Percentiles rank a stretch among this genome's conserved stretches.
Evolutionary conservation across 2,113 vertebrate species (phyloP).

Genomic region (Laticauda laticaudata): DNA sequence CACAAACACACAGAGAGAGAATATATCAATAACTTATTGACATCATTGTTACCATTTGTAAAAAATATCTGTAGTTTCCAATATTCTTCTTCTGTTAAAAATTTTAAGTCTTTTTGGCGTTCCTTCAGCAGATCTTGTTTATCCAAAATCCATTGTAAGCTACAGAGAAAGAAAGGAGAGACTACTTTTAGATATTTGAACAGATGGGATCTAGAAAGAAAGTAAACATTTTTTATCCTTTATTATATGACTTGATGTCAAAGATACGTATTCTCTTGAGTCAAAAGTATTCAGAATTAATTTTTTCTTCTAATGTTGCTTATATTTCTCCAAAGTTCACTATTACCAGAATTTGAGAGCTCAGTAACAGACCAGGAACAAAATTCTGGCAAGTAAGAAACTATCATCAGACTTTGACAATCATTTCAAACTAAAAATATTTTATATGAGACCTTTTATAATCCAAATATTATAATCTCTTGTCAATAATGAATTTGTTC

Average conservation of each 20-base stretch:
- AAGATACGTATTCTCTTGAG: background rate
- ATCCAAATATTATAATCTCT: background rate
- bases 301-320: background rate
- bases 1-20: background rate
- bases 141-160: slow-evolving; percentile 99
- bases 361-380: background rate
- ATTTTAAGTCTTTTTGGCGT: slow-evolving; percentile 96
- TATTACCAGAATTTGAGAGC: background rate
- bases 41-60: slow-evolving; percentile 86
- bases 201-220: background rate
- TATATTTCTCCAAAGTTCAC: background rate
- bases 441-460: background rate
- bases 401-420: background rate
- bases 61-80: slow-evolving; percentile 99
- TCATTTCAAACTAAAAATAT: background rate
- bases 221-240: background rate
- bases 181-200: slow-evolving; percentile 31
- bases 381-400: background rate
- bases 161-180: slow-evolving; percentile 56
- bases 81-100: slow-evolving; percentile 96
- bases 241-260: background rate
- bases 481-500: background rate
- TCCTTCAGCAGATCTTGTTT: slow-evolving; percentile 98
- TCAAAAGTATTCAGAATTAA: background rate
- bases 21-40: slow-evolving; percentile 4